Conservation (phyloP, 37 sponge, comb jelly and placozoan genomes). For the Cliona cf. orientalis region DNA sequence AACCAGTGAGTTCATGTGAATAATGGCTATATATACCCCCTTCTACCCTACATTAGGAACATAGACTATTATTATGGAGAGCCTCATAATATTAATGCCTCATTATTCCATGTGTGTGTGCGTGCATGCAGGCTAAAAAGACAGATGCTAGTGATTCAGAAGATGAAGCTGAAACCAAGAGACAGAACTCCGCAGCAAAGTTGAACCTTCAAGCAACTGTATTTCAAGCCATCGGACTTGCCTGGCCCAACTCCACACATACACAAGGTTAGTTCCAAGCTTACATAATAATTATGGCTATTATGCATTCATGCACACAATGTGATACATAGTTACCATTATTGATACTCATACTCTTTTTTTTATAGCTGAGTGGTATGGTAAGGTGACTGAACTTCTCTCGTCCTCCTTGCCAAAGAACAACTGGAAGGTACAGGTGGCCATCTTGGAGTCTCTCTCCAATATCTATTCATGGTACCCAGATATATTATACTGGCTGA, state of each 20-base stretch:
- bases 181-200: constrained; percentile 2
- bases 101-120: background rate
- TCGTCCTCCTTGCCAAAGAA: constrained; percentile 10
- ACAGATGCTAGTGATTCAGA: background rate
- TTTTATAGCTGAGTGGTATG: constrained; percentile 8
- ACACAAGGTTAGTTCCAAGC: constrained; percentile 24
- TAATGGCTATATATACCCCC: no score
- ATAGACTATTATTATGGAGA: background rate
- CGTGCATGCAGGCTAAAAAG: background rate
- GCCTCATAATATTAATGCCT: background rate
- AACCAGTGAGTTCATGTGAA: constrained; percentile 19
- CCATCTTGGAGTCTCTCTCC: constrained; percentile 31
- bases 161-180: constrained; percentile 20
- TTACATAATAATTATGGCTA: background rate
- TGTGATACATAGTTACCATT: background rate
- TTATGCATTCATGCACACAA: background rate
- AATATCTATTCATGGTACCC: constrained; percentile 32
- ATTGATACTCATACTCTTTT: background rate
- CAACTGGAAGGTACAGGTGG: constrained; percentile 64
- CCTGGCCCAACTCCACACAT: constrained; percentile 46
- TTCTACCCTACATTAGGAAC: no score
- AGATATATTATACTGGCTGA: no score
- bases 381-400: constrained; percentile 7
- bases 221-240: constrained; percentile 34
- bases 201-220: constrained; percentile 42